These are phyloP conservation scores for Morpho achilles DNA, from an alignment of 2,888 invertebrate genomes.

Conservation along the genomic window DNA sequence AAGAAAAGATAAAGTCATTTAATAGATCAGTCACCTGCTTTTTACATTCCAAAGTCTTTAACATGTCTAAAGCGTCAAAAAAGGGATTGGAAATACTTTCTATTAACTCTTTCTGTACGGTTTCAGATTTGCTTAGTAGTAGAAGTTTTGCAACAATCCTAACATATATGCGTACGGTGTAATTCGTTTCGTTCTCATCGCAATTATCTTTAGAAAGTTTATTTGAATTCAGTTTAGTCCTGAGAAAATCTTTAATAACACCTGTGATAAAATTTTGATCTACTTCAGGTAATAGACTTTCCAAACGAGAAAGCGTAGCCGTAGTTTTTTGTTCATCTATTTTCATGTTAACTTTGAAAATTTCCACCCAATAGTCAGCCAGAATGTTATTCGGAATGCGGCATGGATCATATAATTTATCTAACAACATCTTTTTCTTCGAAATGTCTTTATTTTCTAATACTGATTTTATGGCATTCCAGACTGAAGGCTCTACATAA, in stretches of 20 bases:
- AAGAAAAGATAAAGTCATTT: slow-evolving; percentile 32
- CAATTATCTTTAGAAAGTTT: slow-evolving; percentile 8
- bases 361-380: too few species aligned
- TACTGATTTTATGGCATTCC: too few species aligned
- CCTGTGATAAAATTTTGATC: slow-evolving; percentile 32
- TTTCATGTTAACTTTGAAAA: too few species aligned
- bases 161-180: slow-evolving; percentile 27
- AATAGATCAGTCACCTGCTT: slow-evolving; percentile 24
- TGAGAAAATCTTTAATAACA: slow-evolving; percentile 30
- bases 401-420: too few species aligned
- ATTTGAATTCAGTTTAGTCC: slow-evolving; percentile 28
- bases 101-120: slow-evolving; percentile 34
- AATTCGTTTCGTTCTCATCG: background rate
- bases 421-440: too few species aligned
- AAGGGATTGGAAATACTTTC: slow-evolving; percentile 37
- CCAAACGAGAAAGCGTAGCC: too few species aligned
- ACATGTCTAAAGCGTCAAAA: slow-evolving; percentile 35
- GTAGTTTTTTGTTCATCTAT: too few species aligned
- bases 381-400: too few species aligned
- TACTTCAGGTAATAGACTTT: too few species aligned
- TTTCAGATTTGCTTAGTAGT: slow-evolving; percentile 37
- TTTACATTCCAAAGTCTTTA: slow-evolving; percentile 17
- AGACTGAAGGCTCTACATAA: too few species aligned
- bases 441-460: too few species aligned
- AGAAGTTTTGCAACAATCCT: slow-evolving; percentile 46